phyloP scores from a whole-genome alignment of 2,797 vertebrate genomes.

The Cyprinella venusta region DNA sequence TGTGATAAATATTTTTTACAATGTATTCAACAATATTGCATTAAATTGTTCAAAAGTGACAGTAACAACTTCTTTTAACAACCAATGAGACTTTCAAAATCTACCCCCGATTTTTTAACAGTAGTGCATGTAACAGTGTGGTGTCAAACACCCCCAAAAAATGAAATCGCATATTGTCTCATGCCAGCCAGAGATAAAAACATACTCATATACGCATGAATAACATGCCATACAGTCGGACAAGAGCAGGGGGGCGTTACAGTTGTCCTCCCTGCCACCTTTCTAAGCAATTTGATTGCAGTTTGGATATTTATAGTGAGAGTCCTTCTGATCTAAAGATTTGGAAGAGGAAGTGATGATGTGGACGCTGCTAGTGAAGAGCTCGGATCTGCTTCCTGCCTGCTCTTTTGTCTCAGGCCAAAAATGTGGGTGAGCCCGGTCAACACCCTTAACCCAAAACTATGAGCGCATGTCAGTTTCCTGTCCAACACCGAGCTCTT shows the following conservation, averaged over 20 bases:
- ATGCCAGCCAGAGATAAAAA: slow-evolving; percentile 18
- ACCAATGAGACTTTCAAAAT: not conserved
- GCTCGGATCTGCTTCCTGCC: slow-evolving; percentile 71
- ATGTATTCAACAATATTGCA: not conserved
- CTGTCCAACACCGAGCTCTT: slow-evolving; percentile 54
- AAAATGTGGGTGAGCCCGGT: slow-evolving; percentile 83
- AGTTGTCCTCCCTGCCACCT: slow-evolving; percentile 11
- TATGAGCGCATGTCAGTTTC: slow-evolving; percentile 69
- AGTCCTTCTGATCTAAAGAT: slow-evolving; percentile 59
- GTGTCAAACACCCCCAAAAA: not conserved
- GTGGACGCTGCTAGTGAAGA: slow-evolving; percentile 62
- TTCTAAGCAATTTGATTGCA: slow-evolving; percentile 29
- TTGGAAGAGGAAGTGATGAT: slow-evolving; percentile 66
- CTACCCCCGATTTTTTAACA: not conserved
- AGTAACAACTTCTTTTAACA: not conserved
- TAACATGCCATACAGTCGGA: not conserved
- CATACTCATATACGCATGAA: not conserved
- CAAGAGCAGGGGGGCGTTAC: not conserved
- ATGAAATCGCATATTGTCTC: not conserved
- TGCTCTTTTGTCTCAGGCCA: slow-evolving; percentile 76
- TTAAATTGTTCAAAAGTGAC: not conserved
- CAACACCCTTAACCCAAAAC: slow-evolving; percentile 79
- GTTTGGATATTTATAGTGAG: slow-evolving; percentile 58
- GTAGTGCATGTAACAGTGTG: not conserved
- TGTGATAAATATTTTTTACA: too few relatives aligned